Base-by-base conservation (phyloP, 2,797 vertebrate genomes). In the Microchirus variegatus region DNA sequence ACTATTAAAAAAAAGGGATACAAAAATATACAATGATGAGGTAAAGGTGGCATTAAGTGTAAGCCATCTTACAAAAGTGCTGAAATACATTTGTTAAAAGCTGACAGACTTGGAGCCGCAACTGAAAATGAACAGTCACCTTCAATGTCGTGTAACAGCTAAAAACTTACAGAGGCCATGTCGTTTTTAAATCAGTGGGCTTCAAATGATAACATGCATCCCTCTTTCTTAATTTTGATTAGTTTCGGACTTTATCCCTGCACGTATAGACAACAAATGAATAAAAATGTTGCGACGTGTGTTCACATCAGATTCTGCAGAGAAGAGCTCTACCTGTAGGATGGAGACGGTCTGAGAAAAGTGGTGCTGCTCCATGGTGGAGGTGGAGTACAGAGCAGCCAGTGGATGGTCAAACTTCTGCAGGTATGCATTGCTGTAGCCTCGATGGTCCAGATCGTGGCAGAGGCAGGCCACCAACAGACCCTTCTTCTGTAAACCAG, bases 331-430 rank as follows among this genome's bases (percentile, higher is more conserved):
- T 96, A 99, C 98, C 98, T 99, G 98, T 54, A 99, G 91, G 87
- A 99, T 98, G 81, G 97, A 96, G 84, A 99, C 97, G 0, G 98
- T 99, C 92, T 99, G 98, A 0, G 98, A 99, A 89, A 99, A 99
- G 90, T 99, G 98, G 78, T 99, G 98, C 78, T 99, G 98, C 80
- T 99, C 97, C 98, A 99, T 99, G 37, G 97, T 99, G 67, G 98
- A 99, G 0, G 96, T 97, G 88, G 97, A 99, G 82, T 99, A 99
- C 14, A 99, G 93, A 1, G 97, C 98, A 9, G 98, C 97, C 83
- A 99, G 91, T 0, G 98, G 98, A 75, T 99, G 97, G 87, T 99
- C 98, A 73, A 99, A 99, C 85, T 99, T 99, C 94, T 99, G 98
- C 81, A 99, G 93, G 89, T 99, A 99, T 63, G 94, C 92, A 88